Evolutionary conservation across 64 coral and sea anemone species (phyloP).

Genomic region (Stylophora pistillata): DNA sequence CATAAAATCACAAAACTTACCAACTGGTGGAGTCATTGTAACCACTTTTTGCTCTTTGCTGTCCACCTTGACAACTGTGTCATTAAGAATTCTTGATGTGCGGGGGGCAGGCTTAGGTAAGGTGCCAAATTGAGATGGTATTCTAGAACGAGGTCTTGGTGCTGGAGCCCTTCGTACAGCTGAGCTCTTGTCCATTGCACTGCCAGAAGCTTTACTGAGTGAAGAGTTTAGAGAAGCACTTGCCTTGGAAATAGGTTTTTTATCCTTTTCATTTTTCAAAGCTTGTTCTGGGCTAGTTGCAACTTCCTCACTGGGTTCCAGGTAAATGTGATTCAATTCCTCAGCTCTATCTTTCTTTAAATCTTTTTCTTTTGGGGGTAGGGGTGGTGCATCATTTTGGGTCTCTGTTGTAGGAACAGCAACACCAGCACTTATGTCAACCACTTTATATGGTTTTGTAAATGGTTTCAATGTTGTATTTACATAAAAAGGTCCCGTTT

Average conservation of each 20-base stretch:
- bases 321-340: conserved; percentile 45
- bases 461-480: conserved; percentile 48
- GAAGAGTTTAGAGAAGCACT: not conserved
- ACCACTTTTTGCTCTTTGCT: not conserved
- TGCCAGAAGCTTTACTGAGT: not conserved
- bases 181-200: not conserved
- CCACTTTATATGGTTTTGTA: conserved; percentile 66
- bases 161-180: conserved; percentile 29
- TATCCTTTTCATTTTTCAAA: conserved; percentile 37
- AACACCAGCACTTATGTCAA: conserved; percentile 56
- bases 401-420: not conserved
- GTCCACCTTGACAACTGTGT: not conserved
- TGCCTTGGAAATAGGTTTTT: not conserved
- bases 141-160: conserved; percentile 55
- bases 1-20: not conserved
- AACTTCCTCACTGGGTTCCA: conserved; percentile 27
- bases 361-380: conserved; percentile 64
- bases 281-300: conserved; percentile 9
- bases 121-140: conserved; percentile 45
- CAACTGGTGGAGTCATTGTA: not conserved
- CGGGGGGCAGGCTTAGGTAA: conserved; percentile 53
- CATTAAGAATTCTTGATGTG: conserved; percentile 12
- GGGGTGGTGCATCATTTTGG: conserved; percentile 48
- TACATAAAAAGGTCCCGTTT: conserved; percentile 18
- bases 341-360: conserved; percentile 16